These are phyloP conservation scores for Brachypodius melanocephalos DNA, from an alignment of 2,113 vertebrate genomes.

Conservation along the genomic window DNA sequence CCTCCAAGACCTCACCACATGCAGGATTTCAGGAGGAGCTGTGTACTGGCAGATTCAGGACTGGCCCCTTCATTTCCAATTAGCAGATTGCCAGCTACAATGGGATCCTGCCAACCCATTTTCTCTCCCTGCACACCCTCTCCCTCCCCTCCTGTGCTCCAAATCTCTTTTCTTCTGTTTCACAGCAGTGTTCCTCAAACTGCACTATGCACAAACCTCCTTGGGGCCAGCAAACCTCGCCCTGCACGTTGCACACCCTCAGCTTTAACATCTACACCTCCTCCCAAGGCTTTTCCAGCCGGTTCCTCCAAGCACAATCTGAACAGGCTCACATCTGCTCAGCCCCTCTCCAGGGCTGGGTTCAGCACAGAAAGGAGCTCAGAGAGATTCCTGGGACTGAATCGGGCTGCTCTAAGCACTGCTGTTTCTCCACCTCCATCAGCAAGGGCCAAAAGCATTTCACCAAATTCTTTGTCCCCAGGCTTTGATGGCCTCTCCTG, in stretches of 20 bases:
- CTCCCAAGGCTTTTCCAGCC: neutral
- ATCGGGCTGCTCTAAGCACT: neutral
- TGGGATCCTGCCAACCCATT: neutral
- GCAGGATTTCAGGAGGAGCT: neutral
- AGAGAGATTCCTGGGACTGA: neutral
- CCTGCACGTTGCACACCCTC: fast-evolving
- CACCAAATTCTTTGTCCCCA: neutral
- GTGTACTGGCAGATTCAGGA: neutral
- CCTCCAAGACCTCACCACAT: fast-evolving
- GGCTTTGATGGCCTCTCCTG: neutral
- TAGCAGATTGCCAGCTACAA: neutral
- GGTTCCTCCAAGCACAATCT: neutral
- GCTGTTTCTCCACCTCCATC: neutral
- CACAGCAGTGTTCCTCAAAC: neutral
- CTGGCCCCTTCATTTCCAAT: neutral
- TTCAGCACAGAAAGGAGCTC: neutral
- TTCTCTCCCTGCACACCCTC: neutral
- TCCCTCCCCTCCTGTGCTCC: neutral
- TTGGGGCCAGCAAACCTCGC: neutral
- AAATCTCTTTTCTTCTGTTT: neutral
- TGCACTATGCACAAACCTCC: neutral
- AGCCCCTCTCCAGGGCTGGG: neutral
- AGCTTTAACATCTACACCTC: neutral
- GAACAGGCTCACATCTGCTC: neutral
- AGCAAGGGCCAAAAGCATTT: neutral